Conservation (phyloP, 2,888 invertebrate genomes). For the Endotricha flammealis region DNA sequence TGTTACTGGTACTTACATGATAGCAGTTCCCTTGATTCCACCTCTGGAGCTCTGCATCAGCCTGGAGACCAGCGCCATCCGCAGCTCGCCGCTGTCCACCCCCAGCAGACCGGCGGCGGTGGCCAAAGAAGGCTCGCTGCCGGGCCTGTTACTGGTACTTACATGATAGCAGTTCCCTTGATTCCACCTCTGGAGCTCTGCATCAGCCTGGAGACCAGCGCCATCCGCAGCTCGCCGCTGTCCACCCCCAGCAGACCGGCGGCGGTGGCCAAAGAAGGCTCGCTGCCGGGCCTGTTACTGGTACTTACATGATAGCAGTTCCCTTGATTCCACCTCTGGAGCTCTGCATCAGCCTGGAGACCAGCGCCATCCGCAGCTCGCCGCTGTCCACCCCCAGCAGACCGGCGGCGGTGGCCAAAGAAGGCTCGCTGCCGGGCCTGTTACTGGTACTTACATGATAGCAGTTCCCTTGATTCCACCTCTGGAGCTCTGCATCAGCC, state of each 20-base stretch:
- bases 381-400: slow-evolving; percentile 44
- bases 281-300: slow-evolving; percentile 80
- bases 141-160: slow-evolving; percentile 77
- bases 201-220: slow-evolving; percentile 95
- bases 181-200: slow-evolving; percentile 95
- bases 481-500: slow-evolving; percentile 97
- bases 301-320: slow-evolving; percentile 90
- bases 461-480: slow-evolving; percentile 97
- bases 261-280: slow-evolving; percentile 80
- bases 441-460: slow-evolving; percentile 94
- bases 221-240: slow-evolving; percentile 54
- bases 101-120: slow-evolving; percentile 78
- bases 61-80: slow-evolving; percentile 87
- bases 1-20: slow-evolving; percentile 87
- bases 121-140: slow-evolving; percentile 81
- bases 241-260: slow-evolving; percentile 74
- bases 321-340: slow-evolving; percentile 94
- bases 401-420: slow-evolving; percentile 82
- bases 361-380: slow-evolving; percentile 80
- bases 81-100: slow-evolving; percentile 41
- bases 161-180: slow-evolving; percentile 98
- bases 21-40: slow-evolving; percentile 94
- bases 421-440: slow-evolving; percentile 80
- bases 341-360: slow-evolving; percentile 97
- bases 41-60: slow-evolving; percentile 98